These are phyloP conservation scores for Patella ulyssiponensis DNA, from an alignment of 2,888 invertebrate species.

Conservation along the genomic window DNA sequence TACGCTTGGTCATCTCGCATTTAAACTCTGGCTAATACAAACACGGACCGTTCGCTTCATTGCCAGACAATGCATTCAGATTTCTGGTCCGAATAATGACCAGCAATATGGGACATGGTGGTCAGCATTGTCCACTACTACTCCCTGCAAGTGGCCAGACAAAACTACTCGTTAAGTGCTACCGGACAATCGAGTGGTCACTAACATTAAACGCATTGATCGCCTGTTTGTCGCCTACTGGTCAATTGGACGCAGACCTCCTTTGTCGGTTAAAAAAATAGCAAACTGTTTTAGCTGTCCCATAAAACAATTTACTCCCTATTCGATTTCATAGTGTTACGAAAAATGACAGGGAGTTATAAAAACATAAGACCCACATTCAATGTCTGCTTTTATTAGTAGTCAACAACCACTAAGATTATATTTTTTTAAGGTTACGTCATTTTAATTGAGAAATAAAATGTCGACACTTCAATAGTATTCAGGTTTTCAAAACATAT, in stretches of 20 bases:
- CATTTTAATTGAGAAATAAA: too few relatives aligned
- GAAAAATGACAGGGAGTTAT: neutral
- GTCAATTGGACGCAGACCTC: neutral
- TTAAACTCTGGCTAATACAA: neutral
- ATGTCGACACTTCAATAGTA: too few relatives aligned
- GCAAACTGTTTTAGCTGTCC: neutral
- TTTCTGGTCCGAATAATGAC: constrained; percentile 6
- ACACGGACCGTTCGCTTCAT: neutral
- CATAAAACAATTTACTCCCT: neutral
- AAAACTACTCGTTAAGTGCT: neutral
- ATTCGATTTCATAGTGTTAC: constrained; percentile 2
- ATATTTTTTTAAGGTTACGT: too few relatives aligned
- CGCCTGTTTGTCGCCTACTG: constrained; percentile 9
- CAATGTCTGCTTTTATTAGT: too few relatives aligned
- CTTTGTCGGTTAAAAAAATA: constrained; percentile 13
- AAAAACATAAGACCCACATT: neutral
- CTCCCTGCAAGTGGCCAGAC: neutral
- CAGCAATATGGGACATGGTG: neutral
- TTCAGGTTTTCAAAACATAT: too few relatives aligned
- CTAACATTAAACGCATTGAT: neutral
- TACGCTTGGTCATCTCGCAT: neutral
- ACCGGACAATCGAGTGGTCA: constrained; percentile 7
- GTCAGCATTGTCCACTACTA: neutral
- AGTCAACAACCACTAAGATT: too few relatives aligned
- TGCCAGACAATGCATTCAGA: neutral